These are phyloP conservation scores for Platyrinchus mystaceus DNA, from an alignment of 2,797 vertebrate species.

Conservation along the genomic window DNA sequence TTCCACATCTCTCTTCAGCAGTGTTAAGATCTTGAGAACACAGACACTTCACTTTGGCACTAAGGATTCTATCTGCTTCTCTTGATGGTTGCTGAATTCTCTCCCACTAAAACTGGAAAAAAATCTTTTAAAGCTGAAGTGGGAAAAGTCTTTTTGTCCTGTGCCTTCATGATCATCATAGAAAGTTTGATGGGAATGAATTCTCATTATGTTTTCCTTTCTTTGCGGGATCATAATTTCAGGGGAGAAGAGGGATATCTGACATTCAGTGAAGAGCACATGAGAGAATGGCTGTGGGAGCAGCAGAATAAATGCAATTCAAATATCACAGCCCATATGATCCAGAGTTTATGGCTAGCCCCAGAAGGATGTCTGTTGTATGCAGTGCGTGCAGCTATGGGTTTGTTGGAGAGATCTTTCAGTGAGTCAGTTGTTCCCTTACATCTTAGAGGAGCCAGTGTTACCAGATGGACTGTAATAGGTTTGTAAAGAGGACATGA, in stretches of 20 bases:
- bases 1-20: slow-evolving; percentile 2
- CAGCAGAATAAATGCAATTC: not conserved
- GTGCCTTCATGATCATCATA: not conserved
- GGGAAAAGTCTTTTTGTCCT: not conserved
- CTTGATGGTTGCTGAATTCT: not conserved
- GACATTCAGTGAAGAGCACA: not conserved
- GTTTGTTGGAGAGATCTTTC: not conserved
- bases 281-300: not conserved
- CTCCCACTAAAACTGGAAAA: slow-evolving; percentile 17
- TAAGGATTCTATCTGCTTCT: not conserved
- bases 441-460: not conserved
- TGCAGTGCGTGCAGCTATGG: not conserved
- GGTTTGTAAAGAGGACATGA: slow-evolving; percentile 24
- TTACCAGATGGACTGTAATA: slow-evolving; percentile 23
- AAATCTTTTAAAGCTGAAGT: not conserved
- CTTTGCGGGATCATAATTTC: not conserved
- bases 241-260: not conserved
- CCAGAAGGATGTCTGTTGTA: not conserved
- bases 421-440: slow-evolving; percentile 11
- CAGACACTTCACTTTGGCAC: slow-evolving; percentile 8
- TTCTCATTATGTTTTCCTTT: not conserved
- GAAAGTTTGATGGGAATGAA: not conserved
- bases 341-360: not conserved
- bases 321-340: not conserved
- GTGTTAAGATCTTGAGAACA: slow-evolving; percentile 46